Conservation (phyloP, 2,113 vertebrate genomes). For the Tricholaema leucomelas region DNA sequence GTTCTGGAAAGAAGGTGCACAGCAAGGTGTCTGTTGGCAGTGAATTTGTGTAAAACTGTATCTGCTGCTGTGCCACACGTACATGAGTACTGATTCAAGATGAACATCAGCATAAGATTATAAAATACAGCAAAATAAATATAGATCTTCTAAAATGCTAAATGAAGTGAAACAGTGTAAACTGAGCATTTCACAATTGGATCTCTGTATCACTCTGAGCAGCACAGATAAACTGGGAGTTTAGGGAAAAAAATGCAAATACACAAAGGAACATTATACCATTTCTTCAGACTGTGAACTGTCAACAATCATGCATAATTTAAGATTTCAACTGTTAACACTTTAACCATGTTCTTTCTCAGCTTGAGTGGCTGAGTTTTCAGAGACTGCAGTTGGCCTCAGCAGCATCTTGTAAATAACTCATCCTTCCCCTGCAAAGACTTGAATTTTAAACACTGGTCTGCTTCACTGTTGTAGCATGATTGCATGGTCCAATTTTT, state of each 20-base stretch:
- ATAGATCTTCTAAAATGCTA: background rate
- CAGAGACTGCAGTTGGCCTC: background rate
- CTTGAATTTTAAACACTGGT: background rate
- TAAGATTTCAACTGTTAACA: background rate
- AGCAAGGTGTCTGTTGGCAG: background rate
- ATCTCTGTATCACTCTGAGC: background rate
- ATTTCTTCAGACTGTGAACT: conserved; percentile 31
- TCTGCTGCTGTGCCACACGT: background rate
- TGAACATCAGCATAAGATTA: background rate
- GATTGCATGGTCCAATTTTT: background rate
- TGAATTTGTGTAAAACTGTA: background rate
- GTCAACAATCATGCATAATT: conserved; percentile 48
- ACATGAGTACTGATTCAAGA: background rate
- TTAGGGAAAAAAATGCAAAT: background rate
- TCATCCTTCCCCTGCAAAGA: background rate
- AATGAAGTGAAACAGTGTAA: background rate
- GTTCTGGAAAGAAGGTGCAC: background rate
- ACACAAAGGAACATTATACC: background rate
- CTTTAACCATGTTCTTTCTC: conserved; percentile 4
- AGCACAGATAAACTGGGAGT: background rate
- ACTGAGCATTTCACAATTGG: background rate
- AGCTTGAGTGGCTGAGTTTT: background rate
- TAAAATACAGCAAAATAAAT: background rate
- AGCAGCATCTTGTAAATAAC: background rate
- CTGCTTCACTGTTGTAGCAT: background rate